Percentiles rank a stretch among this genome's conserved stretches.
These are phyloP conservation scores for Albula glossodonta DNA, from an alignment of 2,113 vertebrate species.

Conservation along the genomic window DNA sequence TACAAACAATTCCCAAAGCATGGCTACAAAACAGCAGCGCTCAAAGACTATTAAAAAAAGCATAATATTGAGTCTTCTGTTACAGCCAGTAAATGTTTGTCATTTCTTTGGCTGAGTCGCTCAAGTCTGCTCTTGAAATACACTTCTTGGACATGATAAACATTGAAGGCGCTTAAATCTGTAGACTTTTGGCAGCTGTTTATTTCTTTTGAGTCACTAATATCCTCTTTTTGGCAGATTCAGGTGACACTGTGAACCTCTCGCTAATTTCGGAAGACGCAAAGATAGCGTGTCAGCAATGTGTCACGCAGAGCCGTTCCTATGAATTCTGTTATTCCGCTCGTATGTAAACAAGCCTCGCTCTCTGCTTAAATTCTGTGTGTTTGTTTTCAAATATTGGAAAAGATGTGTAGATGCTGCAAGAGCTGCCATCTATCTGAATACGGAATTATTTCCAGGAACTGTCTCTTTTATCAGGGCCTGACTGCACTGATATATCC, in stretches of 20 bases:
- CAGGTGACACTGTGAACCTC: not conserved
- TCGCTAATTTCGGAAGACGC: not conserved
- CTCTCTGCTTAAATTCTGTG: not conserved
- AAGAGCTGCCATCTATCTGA: not conserved
- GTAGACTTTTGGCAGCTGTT: not conserved
- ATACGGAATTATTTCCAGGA: not conserved
- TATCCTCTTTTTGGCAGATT: constrained; percentile 3
- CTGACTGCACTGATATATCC: not conserved
- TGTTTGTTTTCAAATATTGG: not conserved
- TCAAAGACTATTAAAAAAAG: no score
- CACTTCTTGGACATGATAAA: not conserved
- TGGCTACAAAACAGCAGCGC: not conserved
- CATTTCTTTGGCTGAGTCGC: not conserved
- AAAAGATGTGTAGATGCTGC: not conserved
- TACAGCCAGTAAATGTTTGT: not conserved
- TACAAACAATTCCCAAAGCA: not conserved
- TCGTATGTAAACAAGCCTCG: not conserved
- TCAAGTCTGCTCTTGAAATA: not conserved
- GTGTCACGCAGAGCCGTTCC: not conserved
- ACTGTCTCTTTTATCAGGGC: not conserved
- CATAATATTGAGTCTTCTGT: not conserved
- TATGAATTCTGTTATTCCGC: not conserved
- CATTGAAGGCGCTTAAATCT: not conserved
- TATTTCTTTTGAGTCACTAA: constrained; percentile 9
- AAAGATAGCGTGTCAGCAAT: not conserved